Evolutionary conservation across 2,113 vertebrate genomes (phyloP).

Genomic region (zebrafish (Danio rerio)): GRCz12tu NC_133188.1:29864001-29864500

Average conservation of each 20-base stretch:
- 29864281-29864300: slow-evolving; percentile 64
- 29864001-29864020: slow-evolving; percentile 71
- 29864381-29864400: slow-evolving; percentile 24
- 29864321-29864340: slow-evolving; percentile 3
- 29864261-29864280: slow-evolving; percentile 66
- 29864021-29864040: slow-evolving; percentile 62
- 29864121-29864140: slow-evolving; percentile 52
- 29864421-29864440: neutral
- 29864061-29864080: slow-evolving; percentile 59
- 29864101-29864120: slow-evolving; percentile 59
- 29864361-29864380: slow-evolving; percentile 17
- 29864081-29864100: slow-evolving; percentile 56
- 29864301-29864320: slow-evolving; percentile 59
- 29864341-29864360: slow-evolving; percentile 39
- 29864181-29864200: slow-evolving; percentile 46
- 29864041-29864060: slow-evolving; percentile 61
- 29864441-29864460: slow-evolving; percentile 52
- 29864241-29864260: slow-evolving; percentile 64
- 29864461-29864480: slow-evolving; percentile 55
- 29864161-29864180: slow-evolving; percentile 55
- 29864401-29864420: slow-evolving; percentile 14
- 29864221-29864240: slow-evolving; percentile 36
- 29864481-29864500: slow-evolving; percentile 59
- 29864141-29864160: slow-evolving; percentile 54
- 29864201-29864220: slow-evolving; percentile 40